Percentiles rank a stretch among this genome's conserved stretches.
Evolutionary conservation across 1,140 invertebrate species (phyloP).

Genomic region (Arctopsyche grandis): DNA sequence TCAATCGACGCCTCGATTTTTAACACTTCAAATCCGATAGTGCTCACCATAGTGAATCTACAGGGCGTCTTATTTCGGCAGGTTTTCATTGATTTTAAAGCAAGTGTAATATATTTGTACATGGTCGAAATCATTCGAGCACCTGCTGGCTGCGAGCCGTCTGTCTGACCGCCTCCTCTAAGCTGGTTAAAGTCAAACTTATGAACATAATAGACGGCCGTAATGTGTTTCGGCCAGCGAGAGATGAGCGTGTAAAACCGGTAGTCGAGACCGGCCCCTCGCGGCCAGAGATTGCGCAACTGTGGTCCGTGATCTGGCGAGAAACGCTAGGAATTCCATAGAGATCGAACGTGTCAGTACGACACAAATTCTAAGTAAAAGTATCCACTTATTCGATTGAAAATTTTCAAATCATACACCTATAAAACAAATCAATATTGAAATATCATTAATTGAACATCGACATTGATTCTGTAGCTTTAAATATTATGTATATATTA

Average conservation of each 20-base stretch:
- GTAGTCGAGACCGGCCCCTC: constrained; percentile 31
- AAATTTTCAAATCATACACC: too few relatives aligned
- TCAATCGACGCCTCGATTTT: neutral
- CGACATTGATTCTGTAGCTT: too few relatives aligned
- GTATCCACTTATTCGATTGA: too few relatives aligned
- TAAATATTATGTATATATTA: too few relatives aligned
- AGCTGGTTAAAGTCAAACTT: constrained; percentile 44
- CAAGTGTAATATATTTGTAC: neutral
- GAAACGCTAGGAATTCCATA: neutral
- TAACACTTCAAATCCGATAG: neutral
- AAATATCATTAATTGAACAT: too few relatives aligned
- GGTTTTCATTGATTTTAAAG: neutral
- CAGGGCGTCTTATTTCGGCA: neutral
- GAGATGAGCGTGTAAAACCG: constrained; percentile 45
- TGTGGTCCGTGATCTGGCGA: neutral
- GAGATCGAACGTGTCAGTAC: neutral
- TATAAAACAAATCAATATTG: too few relatives aligned
- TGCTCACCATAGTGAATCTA: neutral
- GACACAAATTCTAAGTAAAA: too few relatives aligned
- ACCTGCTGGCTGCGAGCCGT: neutral
- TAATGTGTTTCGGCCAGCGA: constrained; percentile 41
- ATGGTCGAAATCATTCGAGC: neutral
- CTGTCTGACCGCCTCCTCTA: neutral
- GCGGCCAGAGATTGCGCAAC: constrained; percentile 7
- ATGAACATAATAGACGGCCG: constrained; percentile 43